Evolutionary conservation across 2,888 invertebrate genomes (phyloP).

Genomic region (Crioceris asparagi): DNA sequence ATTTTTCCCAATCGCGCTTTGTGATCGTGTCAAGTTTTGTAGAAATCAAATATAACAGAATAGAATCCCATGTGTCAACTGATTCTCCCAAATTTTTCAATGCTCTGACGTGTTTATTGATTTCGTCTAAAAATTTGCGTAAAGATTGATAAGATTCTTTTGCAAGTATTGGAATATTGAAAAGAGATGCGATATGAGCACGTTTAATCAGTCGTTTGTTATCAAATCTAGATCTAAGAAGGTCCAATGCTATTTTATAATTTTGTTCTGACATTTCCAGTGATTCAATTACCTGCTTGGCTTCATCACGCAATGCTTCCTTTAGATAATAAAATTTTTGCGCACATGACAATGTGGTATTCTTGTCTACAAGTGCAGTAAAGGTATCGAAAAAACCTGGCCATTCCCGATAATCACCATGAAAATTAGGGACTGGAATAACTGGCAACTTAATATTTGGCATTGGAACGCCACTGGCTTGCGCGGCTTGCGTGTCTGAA

Average conservation of each 20-base stretch:
- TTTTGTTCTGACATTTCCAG: slow-evolving; percentile 8
- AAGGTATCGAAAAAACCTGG: background rate
- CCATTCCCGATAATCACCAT: slow-evolving; percentile 1
- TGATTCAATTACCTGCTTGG: too few relatives aligned
- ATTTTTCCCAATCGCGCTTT: slow-evolving; percentile 9
- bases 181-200: slow-evolving; percentile 10
- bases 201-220: slow-evolving; percentile 13
- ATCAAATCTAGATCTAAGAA: slow-evolving; percentile 10
- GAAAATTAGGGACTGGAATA: too few relatives aligned
- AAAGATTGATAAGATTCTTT: slow-evolving; percentile 7
- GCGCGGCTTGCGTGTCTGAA: background rate
- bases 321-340: slow-evolving; percentile 4
- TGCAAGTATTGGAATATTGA: slow-evolving; percentile 4
- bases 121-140: slow-evolving; percentile 5
- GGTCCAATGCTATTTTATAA: slow-evolving; percentile 9
- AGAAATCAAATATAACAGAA: slow-evolving; percentile 11
- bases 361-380: too few relatives aligned
- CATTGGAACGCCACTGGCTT: background rate
- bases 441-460: slow-evolving; percentile 1
- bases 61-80: slow-evolving; percentile 10
- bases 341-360: too few relatives aligned
- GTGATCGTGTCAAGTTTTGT: slow-evolving; percentile 9
- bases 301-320: slow-evolving; percentile 1
- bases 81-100: slow-evolving; percentile 10
- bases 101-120: slow-evolving; percentile 11